A percentile compares a stretch with the other conserved stretches of the same genome.
These are phyloP conservation scores for Tetranychus truncatus DNA, from an alignment of 2,888 invertebrate genomes.

Conservation along the genomic window DNA sequence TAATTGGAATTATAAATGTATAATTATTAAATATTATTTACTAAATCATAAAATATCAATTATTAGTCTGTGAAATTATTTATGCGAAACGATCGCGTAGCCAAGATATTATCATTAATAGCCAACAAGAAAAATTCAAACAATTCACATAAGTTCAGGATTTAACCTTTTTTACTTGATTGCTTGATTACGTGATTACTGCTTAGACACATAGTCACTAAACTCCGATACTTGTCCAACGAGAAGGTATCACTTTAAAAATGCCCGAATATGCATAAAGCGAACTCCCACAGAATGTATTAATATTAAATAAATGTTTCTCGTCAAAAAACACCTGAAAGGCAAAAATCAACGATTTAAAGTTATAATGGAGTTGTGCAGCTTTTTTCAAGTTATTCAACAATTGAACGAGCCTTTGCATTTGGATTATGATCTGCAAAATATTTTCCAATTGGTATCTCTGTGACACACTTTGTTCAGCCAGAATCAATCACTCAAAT, in stretches of 20 bases:
- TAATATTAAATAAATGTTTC: constrained; percentile 56
- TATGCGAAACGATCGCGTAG: too few species aligned
- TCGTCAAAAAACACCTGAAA: constrained; percentile 91
- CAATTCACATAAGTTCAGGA: constrained; percentile 69
- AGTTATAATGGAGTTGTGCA: not conserved
- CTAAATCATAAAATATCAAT: too few species aligned
- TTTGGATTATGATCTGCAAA: constrained; percentile 70
- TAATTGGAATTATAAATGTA: too few species aligned
- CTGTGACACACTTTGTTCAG: constrained; percentile 89
- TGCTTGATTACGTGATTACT: constrained; percentile 92
- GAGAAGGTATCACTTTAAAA: too few species aligned
- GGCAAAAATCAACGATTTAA: constrained; percentile 95
- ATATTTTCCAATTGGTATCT: constrained; percentile 91
- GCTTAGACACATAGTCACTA: too few species aligned
- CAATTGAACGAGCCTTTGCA: constrained; percentile 52
- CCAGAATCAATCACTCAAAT: constrained; percentile 31
- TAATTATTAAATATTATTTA: too few species aligned
- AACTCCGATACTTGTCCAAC: too few species aligned
- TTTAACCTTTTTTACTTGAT: constrained; percentile 87
- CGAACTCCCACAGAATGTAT: constrained; percentile 89
- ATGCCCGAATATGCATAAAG: too few species aligned
- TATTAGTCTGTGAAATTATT: too few species aligned
- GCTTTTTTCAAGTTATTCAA: too few species aligned
- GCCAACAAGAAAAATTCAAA: constrained; percentile 80
- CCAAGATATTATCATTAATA: constrained; percentile 32